Conservation (phyloP, 2,888 invertebrate genomes). For the Andrena camellia region DNA sequence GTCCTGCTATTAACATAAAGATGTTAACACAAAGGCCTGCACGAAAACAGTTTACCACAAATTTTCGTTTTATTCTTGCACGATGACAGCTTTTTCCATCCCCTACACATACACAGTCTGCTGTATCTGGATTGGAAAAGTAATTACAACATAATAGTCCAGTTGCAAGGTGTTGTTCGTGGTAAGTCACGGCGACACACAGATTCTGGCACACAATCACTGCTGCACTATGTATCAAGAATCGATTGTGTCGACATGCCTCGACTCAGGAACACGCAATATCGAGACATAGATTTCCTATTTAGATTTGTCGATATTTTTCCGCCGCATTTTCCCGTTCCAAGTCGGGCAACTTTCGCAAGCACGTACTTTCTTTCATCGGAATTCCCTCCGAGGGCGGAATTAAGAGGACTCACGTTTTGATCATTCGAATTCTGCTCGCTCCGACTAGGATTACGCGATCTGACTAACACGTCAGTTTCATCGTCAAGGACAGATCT, state of each 20-base stretch:
- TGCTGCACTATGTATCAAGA: constrained; percentile 32
- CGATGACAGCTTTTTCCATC: too few relatives aligned
- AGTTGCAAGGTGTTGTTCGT: constrained; percentile 11
- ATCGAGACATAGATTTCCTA: constrained; percentile 42
- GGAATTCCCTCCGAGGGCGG: constrained; percentile 1
- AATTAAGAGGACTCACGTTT: constrained; percentile 17
- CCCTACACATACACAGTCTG: constrained; percentile 2
- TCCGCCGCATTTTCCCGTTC: constrained; percentile 5
- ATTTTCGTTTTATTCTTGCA: too few relatives aligned
- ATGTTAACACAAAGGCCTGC: too few relatives aligned
- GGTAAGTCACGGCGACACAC: constrained; percentile 16
- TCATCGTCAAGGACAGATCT: not conserved
- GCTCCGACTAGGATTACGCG: not conserved
- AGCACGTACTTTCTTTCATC: constrained; percentile 11
- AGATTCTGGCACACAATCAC: not conserved
- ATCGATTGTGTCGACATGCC: constrained; percentile 32
- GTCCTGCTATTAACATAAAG: too few relatives aligned
- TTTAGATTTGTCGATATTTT: constrained; percentile 43
- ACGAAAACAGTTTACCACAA: too few relatives aligned
- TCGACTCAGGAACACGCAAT: constrained; percentile 34
- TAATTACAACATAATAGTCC: constrained; percentile 43
- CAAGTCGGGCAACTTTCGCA: not conserved
- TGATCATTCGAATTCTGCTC: not conserved
- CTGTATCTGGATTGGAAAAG: constrained; percentile 4
- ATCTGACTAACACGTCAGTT: constrained; percentile 6